A percentile compares a stretch with the other conserved stretches of the same genome.
Conservation (phyloP, 1,140 invertebrate genomes). For the Aphelenchoides avenae region DNA sequence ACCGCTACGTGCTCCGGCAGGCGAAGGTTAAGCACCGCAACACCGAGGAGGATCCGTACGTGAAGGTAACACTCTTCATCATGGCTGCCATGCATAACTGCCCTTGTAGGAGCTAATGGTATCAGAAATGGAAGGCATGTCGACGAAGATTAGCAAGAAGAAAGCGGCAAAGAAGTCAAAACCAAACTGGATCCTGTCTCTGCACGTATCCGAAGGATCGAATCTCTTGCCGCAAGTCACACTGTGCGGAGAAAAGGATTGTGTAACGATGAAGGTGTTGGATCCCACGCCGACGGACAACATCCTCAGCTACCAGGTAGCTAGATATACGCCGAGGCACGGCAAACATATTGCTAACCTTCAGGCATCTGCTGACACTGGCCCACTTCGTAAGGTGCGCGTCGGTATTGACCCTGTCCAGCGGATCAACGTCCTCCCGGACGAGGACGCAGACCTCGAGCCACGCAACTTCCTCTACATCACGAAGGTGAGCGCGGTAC, state of each 20-base stretch:
- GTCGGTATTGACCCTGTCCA: conserved; percentile 1
- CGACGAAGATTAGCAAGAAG: conserved; percentile 32
- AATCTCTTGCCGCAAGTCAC: conserved; percentile 27
- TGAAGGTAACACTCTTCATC: no score
- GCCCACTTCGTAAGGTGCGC: conserved; percentile 19
- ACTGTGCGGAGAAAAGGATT: conserved; percentile 31
- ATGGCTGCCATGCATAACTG: no score
- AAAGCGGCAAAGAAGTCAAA: conserved; percentile 11
- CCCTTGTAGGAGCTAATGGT: no score
- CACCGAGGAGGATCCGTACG: no score
- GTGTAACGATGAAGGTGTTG: conserved; percentile 17
- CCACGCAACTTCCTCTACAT: conserved; percentile 19
- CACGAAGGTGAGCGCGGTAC: conserved; percentile 28
- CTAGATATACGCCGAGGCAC: background rate
- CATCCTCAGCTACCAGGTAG: conserved; percentile 32
- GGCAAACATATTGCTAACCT: conserved; percentile 10
- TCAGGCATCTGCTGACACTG: conserved; percentile 10
- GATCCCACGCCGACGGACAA: conserved; percentile 29
- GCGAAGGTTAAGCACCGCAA: no score
- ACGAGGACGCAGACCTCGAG: no score
- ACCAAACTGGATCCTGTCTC: conserved; percentile 32
- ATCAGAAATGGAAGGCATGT: conserved; percentile 40
- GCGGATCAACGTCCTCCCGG: background rate
- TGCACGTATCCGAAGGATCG: conserved; percentile 31
- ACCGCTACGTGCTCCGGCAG: conserved; percentile 31